phyloP scores from a whole-genome alignment of 2,113 vertebrate genomes.

The Martes martes region DNA sequence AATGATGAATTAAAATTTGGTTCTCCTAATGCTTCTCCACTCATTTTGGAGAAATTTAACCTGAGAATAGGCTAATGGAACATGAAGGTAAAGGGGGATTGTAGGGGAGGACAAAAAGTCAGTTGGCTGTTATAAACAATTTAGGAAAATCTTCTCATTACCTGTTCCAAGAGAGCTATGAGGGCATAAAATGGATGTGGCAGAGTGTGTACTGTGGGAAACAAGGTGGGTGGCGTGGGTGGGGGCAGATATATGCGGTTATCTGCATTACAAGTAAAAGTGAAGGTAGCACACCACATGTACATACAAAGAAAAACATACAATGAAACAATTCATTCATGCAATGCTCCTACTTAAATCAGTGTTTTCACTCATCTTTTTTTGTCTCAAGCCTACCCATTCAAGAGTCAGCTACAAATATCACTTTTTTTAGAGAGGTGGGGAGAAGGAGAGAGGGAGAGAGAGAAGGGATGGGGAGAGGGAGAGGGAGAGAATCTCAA shows the following conservation, averaged over 20 bases:
- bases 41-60: slow-evolving; percentile 22
- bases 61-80: not conserved
- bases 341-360: slow-evolving; percentile 6
- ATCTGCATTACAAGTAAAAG: not conserved
- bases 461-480: not conserved
- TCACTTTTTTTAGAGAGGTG: not conserved
- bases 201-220: not conserved
- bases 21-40: not conserved
- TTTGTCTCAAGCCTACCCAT: not conserved
- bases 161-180: not conserved
- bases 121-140: not conserved
- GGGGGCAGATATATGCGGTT: not conserved
- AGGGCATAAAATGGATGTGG: not conserved
- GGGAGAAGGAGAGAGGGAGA: not conserved
- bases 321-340: not conserved
- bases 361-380: not conserved
- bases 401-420: slow-evolving; percentile 19
- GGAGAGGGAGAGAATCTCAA: not conserved
- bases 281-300: not conserved
- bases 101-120: not conserved
- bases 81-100: not conserved
- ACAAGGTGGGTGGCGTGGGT: not conserved
- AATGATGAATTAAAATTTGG: slow-evolving; percentile 4
- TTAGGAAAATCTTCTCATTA: slow-evolving; percentile 25
- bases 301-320: slow-evolving; percentile 16